These are phyloP conservation scores for Sander lucioperca DNA, from an alignment of 2,113 vertebrate genomes.

Conservation along the genomic window DNA sequence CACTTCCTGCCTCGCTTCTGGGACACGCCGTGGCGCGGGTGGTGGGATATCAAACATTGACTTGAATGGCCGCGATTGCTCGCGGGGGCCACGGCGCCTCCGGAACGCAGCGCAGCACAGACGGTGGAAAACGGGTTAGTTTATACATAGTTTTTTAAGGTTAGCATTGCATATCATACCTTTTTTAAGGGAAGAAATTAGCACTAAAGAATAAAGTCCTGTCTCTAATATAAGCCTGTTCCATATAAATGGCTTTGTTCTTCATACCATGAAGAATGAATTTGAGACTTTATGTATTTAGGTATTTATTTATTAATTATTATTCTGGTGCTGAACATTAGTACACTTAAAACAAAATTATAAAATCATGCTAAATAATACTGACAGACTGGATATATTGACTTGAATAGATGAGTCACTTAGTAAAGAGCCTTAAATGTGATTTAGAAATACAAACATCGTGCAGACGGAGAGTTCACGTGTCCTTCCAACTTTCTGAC, in stretches of 20 bases:
- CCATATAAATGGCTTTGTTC: background rate
- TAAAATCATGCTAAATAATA: background rate
- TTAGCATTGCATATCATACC: too few species aligned
- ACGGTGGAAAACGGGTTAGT: too few species aligned
- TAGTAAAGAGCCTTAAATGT: too few species aligned
- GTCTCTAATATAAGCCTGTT: background rate
- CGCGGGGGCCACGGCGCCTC: too few species aligned
- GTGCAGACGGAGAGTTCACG: background rate
- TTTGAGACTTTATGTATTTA: background rate
- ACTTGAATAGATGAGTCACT: background rate
- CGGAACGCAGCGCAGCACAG: too few species aligned
- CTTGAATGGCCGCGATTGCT: too few species aligned
- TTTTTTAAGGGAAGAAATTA: too few species aligned
- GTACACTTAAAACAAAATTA: background rate
- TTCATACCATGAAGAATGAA: background rate
- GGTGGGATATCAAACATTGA: too few species aligned
- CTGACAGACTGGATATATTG: background rate
- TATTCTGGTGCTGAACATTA: background rate
- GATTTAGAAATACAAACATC: too few species aligned
- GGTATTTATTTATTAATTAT: background rate
- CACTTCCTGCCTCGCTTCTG: too few species aligned
- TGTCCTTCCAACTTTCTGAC: background rate
- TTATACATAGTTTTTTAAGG: too few species aligned
- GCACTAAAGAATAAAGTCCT: background rate
- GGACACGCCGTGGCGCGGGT: too few species aligned